Percentiles rank a stretch among this genome's conserved stretches.
Conservation (phyloP, 2,888 invertebrate genomes). For the Suillia variegata region DNA sequence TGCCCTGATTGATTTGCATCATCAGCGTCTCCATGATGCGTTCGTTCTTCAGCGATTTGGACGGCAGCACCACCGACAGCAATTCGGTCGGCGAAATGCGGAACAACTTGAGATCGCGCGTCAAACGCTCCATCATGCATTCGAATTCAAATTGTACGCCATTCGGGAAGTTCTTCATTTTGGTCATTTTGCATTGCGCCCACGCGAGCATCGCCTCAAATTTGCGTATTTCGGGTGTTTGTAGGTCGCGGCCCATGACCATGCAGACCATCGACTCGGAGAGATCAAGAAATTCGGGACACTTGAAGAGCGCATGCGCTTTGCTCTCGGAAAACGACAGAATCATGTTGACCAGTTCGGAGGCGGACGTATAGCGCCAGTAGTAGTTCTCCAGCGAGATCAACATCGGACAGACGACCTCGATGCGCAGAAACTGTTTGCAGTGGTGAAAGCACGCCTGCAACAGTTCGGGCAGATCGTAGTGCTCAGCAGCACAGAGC, state of each 20-base stretch:
- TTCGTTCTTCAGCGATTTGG: constrained; percentile 91
- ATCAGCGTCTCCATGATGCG: constrained; percentile 88
- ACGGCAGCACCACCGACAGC: constrained; percentile 89
- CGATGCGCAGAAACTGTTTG: constrained; percentile 89
- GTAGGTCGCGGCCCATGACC: constrained; percentile 90
- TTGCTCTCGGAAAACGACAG: constrained; percentile 87
- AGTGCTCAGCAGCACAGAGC: constrained; percentile 93
- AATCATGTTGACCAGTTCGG: constrained; percentile 93
- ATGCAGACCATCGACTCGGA: constrained; percentile 95
- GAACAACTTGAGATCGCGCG: constrained; percentile 85
- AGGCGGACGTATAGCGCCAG: constrained; percentile 93
- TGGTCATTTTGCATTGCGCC: constrained; percentile 80
- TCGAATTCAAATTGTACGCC: constrained; percentile 89
- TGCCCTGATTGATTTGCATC: constrained; percentile 91
- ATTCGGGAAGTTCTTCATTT: constrained; percentile 75
- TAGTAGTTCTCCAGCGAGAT: constrained; percentile 92
- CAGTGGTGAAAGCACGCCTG: constrained; percentile 96
- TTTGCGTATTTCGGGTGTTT: constrained; percentile 86
- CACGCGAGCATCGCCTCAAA: constrained; percentile 93
- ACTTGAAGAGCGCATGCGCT: constrained; percentile 83
- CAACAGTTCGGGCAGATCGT: constrained; percentile 87
- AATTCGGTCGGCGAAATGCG: constrained; percentile 91
- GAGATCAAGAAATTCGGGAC: constrained; percentile 81
- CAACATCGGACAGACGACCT: constrained; percentile 91
- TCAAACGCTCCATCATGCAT: constrained; percentile 90